Evolutionary conservation across 2,888 invertebrate genomes (phyloP), one percentile per base, ranked within the genome.

Genomic region (Macrosiphum euphorbiae): DNA sequence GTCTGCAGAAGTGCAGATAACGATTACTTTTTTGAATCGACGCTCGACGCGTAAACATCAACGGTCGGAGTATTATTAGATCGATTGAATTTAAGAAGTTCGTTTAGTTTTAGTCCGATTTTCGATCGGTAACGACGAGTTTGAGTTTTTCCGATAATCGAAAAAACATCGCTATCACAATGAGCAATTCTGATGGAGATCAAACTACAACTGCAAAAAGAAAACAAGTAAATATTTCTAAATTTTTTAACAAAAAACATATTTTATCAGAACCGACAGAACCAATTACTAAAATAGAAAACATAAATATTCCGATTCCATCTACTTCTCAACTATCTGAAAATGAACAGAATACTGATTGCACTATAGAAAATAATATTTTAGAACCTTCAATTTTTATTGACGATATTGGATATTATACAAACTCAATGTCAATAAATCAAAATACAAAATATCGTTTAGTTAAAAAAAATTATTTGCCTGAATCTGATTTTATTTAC

Each of bases 321-420:
- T 85, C 85, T 44, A 85, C 85, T 85, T 78, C 78, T 78, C 78
- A 78, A 78, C 20, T 78, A 78, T 78, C 78, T 78, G 78, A 78
- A 35, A 1, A 78, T 35, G 20, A 78, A 78, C 78, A 78, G 35
- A 78, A 78, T 35, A n/a, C 16, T 35, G 78, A 35, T 78, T 78
- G 78, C 78, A 35, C 35, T 78, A 78, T 35, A 78, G 20, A 78
- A 78, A 78, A 78, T 78, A 78, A 78, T 35, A 78, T 78, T 78
- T 78, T 78, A 78, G 78, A 35, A 78, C 11, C 35, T 78, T 35
- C 20, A 78, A 78, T 35, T 35, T 78, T 78, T 78, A 78, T 78
- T 78, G 78, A 78, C 78, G 78, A 78, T 78, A 78, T 78, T 78
- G 35, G 20, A 78, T 78, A 78, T 78, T 35, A 78, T 35, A 78